Evolutionary conservation across 2,888 invertebrate genomes (phyloP), one percentile per base, ranked within the genome.

Genomic region (Oscheius myriophilus): DNA sequence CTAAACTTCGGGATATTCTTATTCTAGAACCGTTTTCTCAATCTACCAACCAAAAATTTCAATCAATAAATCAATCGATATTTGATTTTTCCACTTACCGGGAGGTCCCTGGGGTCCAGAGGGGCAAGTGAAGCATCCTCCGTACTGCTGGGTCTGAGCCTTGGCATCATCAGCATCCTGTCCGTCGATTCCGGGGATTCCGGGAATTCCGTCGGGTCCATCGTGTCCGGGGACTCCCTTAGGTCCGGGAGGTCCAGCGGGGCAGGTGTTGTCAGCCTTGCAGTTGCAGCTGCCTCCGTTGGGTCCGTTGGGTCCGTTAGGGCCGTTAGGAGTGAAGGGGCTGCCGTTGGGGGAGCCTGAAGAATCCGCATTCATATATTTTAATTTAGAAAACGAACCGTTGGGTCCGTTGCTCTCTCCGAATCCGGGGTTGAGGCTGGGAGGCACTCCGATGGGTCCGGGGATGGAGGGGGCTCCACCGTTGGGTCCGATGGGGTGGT

Each of bases 61-160:
- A n/a, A n/a, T n/a, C n/a, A n/a, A n/a, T n/a, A n/a, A n/a, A 18
- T 52, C 9, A 52, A 11, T 16, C 12, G 11, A 11, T 16, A 11
- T 52, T 52, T 14, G 23, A 18, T 16, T 18, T 52, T 52, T 52
- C 18, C n/a, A 33, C 33, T 33, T 75, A 33, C 33, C 79, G 61
- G 78, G 69, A 43, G 73, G 78, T 62, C 82, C 82, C 45, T 70
- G 69, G 42, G 76, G 76, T 71, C 80, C 80, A 57, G 71, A 69
- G 18, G 82, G 82, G 72, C 82, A 82, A 33, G 73, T 79, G 81
- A 82, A 82, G 74, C 82, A 82, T 59, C 76, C 76, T 9, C 77
- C 82, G 75, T 76, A 81, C 54, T 82, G 81, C 66, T 81, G 81
- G 21, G 76, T 75, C 63, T 82, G 81, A 14, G 80, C 80, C 67